Base-by-base conservation (phyloP, 2,113 vertebrate genomes). In the Anguilla rostrata region DNA sequence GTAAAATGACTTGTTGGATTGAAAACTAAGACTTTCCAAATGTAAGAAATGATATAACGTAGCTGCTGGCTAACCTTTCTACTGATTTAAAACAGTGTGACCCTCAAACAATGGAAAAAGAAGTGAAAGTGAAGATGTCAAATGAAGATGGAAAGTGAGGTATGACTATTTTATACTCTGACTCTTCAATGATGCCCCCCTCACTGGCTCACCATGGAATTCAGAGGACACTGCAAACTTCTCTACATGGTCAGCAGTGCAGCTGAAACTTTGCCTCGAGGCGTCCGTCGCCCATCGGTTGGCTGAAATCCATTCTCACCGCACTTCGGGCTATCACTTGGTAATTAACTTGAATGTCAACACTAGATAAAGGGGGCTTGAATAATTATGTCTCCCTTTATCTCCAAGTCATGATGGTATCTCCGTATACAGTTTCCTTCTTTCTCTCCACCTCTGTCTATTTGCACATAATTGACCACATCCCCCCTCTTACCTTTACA, bases 321-420 rank as follows among this genome's bases (percentile, higher is more conserved):
- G 29, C 26, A 20, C 57, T 40, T 29, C 20, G 63, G 84, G 84
- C 60, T 75, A 49, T 40, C 20, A 85, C 66, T 39, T 75, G 39
- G 84, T 85, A 78, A 85, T 85, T 85, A 85, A 85, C 84, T 85
- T 1, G 39, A 85, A 85, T 85, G 84, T 85, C 84, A 85, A 75
- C 84, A 78, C 18, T 78, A 66, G 20, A 46, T 71, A 78, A 85
- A 83, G 84, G 60, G 22, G 18, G 60, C 20, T 66, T 66, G 60
- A 66, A 66, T 66, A 66, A 66, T 66, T 66, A 20, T 66, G 60
- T 66, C 60, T 66, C 71, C 41, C 63, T 85, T 85, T 85, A 85
- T 85, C 84, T 84, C 81, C 66, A 75, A 78, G 86, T 83, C 85
- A n/a, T 88, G 81, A 88, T 85, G 83, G 53, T 83, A 63, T 87